Conservation (phyloP, 2,113 vertebrate genomes). For the Xiphorhynchus elegans region DNA sequence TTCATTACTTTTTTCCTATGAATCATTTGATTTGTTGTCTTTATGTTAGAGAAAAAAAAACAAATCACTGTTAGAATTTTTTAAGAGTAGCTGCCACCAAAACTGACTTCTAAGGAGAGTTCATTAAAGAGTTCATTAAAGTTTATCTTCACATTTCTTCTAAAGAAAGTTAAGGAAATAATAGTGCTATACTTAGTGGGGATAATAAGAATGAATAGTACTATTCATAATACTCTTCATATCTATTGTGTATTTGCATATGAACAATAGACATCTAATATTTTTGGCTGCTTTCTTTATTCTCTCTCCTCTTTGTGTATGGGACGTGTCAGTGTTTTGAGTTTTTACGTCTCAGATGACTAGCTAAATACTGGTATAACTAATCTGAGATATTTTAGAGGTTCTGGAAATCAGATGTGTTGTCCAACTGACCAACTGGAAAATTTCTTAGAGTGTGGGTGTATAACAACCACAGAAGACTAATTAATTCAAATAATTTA, state of each 20-base stretch:
- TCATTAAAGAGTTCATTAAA: constrained; percentile 2
- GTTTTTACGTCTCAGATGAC: not conserved
- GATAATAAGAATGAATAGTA: constrained; percentile 2
- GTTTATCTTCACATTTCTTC: constrained; percentile 8
- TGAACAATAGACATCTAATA: constrained; percentile 1
- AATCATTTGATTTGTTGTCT: not conserved
- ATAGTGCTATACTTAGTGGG: not conserved
- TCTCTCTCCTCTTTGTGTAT: not conserved
- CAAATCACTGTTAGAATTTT: not conserved
- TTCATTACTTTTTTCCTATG: not conserved
- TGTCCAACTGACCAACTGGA: not conserved
- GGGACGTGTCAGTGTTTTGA: not conserved
- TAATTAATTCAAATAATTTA: not conserved
- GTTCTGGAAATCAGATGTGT: not conserved
- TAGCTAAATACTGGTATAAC: not conserved
- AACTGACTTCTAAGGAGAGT: not conserved
- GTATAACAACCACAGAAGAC: not conserved
- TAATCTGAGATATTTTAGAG: not conserved
- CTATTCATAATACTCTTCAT: constrained; percentile 34
- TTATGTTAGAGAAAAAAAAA: not conserved
- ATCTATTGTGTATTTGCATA: not conserved
- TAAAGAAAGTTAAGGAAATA: constrained; percentile 12
- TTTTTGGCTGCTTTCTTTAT: constrained; percentile 3
- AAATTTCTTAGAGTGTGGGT: not conserved
- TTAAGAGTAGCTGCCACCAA: not conserved